Conservation (phyloP, 1,140 invertebrate genomes). For the Drosophila watanabei region DNA sequence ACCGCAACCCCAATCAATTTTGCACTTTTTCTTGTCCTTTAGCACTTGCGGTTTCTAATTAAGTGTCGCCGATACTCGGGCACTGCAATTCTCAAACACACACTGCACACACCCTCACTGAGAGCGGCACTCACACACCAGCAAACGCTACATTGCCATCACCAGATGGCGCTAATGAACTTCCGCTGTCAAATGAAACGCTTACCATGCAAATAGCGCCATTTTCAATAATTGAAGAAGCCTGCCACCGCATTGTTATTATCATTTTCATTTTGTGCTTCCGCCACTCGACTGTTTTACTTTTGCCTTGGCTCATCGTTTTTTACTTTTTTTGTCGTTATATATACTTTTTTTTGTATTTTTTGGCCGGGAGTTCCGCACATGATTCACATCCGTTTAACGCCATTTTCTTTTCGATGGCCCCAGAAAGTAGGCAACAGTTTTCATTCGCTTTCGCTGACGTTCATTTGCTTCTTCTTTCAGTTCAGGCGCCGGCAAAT, state of each 20-base stretch:
- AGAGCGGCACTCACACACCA: background rate
- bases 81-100: constrained; percentile 41
- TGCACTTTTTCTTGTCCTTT: constrained; percentile 25
- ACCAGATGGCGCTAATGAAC: constrained; percentile 70
- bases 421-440: constrained; percentile 68
- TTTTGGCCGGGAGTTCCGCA: constrained; percentile 51
- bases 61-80: constrained; percentile 63
- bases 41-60: constrained; percentile 66
- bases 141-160: background rate
- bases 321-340: constrained; percentile 23
- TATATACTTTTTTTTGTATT: constrained; percentile 12
- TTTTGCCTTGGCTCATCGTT: constrained; percentile 31
- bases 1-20: constrained; percentile 53
- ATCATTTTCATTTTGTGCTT: constrained; percentile 81
- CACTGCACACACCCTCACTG: background rate
- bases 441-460: constrained; percentile 39
- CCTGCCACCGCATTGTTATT: constrained; percentile 74
- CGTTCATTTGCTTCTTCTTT: constrained; percentile 35
- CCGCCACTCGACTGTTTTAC: constrained; percentile 53
- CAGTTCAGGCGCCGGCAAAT: constrained; percentile 53
- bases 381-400: constrained; percentile 76
- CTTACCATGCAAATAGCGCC: constrained; percentile 77
- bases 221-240: constrained; percentile 78
- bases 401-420: constrained; percentile 60
- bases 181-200: constrained; percentile 79